Evolutionary conservation across 2,888 invertebrate genomes (phyloP).

Genomic region (Cynaeus angustus): DNA sequence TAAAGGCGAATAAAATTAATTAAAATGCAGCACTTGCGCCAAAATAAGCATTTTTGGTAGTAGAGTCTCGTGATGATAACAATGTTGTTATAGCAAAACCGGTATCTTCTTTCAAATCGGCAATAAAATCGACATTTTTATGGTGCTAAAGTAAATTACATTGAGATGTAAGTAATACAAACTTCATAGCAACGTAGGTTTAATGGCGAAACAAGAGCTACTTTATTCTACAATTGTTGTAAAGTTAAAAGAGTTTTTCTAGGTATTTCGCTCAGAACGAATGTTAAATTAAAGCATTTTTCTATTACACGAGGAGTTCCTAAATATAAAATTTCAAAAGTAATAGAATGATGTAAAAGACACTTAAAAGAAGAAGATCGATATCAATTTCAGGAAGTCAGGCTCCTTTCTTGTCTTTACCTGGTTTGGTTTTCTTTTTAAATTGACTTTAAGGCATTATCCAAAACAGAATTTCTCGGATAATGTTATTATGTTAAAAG

Average conservation of each 20-base stretch:
- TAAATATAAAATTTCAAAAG: conserved; percentile 41
- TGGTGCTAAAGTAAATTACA: conserved; percentile 24
- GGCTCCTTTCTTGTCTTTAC: conserved; percentile 43
- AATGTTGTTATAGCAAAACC: conserved; percentile 1
- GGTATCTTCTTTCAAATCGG: background rate
- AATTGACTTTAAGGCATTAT: conserved; percentile 50
- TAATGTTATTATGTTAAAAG: conserved; percentile 52
- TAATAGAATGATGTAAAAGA: conserved; percentile 46
- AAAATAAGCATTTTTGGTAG: background rate
- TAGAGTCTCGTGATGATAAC: background rate
- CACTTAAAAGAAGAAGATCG: conserved; percentile 46
- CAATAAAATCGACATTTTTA: conserved; percentile 21
- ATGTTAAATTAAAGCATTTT: conserved; percentile 33
- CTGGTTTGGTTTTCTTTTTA: conserved; percentile 50
- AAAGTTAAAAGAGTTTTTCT: conserved; percentile 12
- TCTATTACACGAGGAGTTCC: conserved; percentile 16
- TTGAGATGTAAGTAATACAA: conserved; percentile 25
- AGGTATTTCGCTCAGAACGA: conserved; percentile 20
- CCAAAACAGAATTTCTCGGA: conserved; percentile 50
- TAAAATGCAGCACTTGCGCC: conserved; percentile 11
- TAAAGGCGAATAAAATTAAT: conserved; percentile 10
- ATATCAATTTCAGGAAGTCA: conserved; percentile 51
- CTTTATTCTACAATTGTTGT: conserved; percentile 16
- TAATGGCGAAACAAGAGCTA: conserved; percentile 21
- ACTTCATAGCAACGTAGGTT: conserved; percentile 25